Conservation (phyloP, 2,113 vertebrate species). For the Tetrax tetrax region DNA sequence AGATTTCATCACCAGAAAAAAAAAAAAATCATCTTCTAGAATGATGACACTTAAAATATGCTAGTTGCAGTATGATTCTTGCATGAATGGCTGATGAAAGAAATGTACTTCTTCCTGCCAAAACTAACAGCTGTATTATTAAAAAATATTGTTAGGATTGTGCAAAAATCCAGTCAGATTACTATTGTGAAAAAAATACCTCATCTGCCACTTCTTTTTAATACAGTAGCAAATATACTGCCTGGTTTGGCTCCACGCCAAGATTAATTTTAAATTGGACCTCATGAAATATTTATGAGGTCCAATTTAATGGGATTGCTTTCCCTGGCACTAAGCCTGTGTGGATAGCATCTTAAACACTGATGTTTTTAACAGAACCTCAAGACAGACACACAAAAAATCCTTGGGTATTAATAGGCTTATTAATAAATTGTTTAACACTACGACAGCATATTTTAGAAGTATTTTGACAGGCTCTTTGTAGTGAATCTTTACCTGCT, state of each 20-base stretch:
- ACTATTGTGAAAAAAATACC: conserved; percentile 54
- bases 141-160: conserved; percentile 56
- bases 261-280: conserved; percentile 66
- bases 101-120: conserved; percentile 42
- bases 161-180: conserved; percentile 57
- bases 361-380: conserved; percentile 61
- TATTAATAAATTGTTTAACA: conserved; percentile 66
- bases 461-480: conserved; percentile 55
- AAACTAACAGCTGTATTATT: conserved; percentile 57
- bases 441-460: conserved; percentile 4
- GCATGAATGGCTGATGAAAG: neutral
- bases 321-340: conserved; percentile 69
- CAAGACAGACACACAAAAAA: conserved; percentile 14
- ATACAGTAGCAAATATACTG: conserved; percentile 62
- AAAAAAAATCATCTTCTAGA: neutral
- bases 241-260: conserved; percentile 59
- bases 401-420: conserved; percentile 45
- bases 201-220: conserved; percentile 64
- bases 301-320: conserved; percentile 68
- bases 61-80: neutral
- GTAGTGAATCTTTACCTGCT: conserved; percentile 32
- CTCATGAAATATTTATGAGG: conserved; percentile 74
- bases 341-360: conserved; percentile 69
- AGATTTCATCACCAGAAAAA: neutral
- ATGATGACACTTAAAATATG: neutral